phyloP scores from a whole-genome alignment of 2,113 vertebrate genomes.

The Bolborhynchus lineola region DNA sequence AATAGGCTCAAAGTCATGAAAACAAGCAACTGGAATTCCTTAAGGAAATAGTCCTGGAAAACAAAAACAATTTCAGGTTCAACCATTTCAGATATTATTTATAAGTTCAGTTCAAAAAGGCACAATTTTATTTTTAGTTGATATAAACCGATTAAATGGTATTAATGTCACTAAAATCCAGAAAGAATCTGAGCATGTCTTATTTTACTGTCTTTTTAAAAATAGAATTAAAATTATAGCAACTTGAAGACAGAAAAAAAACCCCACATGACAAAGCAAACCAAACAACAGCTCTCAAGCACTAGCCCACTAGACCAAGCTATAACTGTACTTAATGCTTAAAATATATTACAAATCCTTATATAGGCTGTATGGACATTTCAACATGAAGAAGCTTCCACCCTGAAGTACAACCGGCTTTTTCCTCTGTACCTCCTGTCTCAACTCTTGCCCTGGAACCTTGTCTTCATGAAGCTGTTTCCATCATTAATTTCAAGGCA shows the following conservation, averaged over 20 bases:
- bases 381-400: background rate
- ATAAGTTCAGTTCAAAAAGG: background rate
- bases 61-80: background rate
- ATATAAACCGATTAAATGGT: background rate
- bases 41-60: constrained; percentile 72
- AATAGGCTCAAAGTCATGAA: constrained; percentile 79
- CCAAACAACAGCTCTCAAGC: background rate
- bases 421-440: background rate
- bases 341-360: background rate
- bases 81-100: background rate
- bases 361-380: background rate
- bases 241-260: constrained; percentile 3
- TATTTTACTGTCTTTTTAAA: background rate
- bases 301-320: background rate
- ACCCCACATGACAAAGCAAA: background rate
- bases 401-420: background rate
- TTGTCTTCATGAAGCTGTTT: background rate
- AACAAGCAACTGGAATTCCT: constrained; percentile 70
- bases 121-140: background rate
- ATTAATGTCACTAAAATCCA: background rate
- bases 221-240: constrained; percentile 22
- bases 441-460: background rate
- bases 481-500: background rate
- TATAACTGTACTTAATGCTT: background rate
- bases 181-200: background rate